Base-by-base conservation (phyloP, 2,888 invertebrate genomes). In the Idaea biselata region DNA sequence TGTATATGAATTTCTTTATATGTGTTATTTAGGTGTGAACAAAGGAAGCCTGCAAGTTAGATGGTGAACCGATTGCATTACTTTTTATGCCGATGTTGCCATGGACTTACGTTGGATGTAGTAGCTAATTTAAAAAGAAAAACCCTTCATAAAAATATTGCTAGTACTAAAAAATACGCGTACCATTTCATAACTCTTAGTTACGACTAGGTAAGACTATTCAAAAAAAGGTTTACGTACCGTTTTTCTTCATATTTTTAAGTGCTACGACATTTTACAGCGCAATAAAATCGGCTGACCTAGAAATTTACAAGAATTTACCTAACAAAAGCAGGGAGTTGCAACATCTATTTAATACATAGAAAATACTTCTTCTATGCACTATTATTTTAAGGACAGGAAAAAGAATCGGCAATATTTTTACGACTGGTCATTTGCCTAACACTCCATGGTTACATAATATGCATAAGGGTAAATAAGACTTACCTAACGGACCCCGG, bases 271-370 rank as follows among this genome's bases (percentile, higher is more conserved):
- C 58, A 60, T 63, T 65, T 63, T 61, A 65, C 56, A 62, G 60
- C 63, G 59, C 44, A 62, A 63, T 67, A 66, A 67, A 67, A 62
- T 67, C 25, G n/a, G 44, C 66, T 61, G 60, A 59, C 32, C 55
- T 18, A 58, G 58, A 58, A 61, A 60, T 63, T 61, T 66, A 44
- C 44, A 6, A 11, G 11, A 44, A 44, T 44, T 44, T 44, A 58
- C n/a, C 58, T 60, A 63, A 61, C 63, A 63, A 59, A 60, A 53
- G 57, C 54, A 44, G 11, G 11, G 44, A 44, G 8, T 3, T 44
- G 14, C 3, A 44, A 44, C 11, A 44, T 44, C 44, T 44, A 44
- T 44, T 14, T 11, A 44, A 44, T 0, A 44, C 11, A 14, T 44
- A 44, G 44, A 44, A 14, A 8, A 44, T 8, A 44, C 56, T 11